Evolutionary conservation across 2,113 vertebrate species (phyloP), one percentile per base, ranked within the genome.

Genomic region (Todiramphus chloris): DNA sequence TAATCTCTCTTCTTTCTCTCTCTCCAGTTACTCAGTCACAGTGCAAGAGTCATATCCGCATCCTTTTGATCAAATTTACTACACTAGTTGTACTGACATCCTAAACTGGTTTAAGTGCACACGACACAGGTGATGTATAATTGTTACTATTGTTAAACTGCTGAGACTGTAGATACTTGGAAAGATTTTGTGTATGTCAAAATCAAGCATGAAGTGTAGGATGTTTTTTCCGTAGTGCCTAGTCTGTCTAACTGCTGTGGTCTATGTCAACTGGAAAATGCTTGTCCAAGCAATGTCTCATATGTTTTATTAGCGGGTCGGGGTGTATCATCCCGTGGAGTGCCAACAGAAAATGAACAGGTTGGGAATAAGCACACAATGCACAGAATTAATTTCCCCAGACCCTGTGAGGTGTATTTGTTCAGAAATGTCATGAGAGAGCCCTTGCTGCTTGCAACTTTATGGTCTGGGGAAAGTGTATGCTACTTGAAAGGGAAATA

Each of bases 101-200:
- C 97, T 99, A 13, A 99, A 99, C 97, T 99, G 99, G 99, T 99
- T 99, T 97, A 99, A 99, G 96, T 99, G 99, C 97, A 99, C 99
- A 3, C 97, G 98, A 59, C 99, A 99, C 98, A 99, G 99, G 99
- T 99, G 93, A 98, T 94, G 43, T 74, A 86, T 67, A 51, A 44
- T 63, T 66, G 15, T 53, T 28, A 56, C 4, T 46, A 20, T 21
- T 95, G 69, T 37, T 51, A 73, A n/a, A 76, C n/a, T 89, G 10
- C 62, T 91, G 77, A 59, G 59, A 31, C 2, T 68, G 18, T 73
- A 74, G 51, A 17, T 53, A 30, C 41, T 73, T 72, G 24, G 66
- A 81, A 39, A 70, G 30, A 39, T 23, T 81, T 64, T 74, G 8
- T 43, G 33, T 73, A 28, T 81, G 60, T 79, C 46, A 74, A 59